Conservation (phyloP, 1,140 invertebrate genomes). For the Brachystomella parvula region DNA sequence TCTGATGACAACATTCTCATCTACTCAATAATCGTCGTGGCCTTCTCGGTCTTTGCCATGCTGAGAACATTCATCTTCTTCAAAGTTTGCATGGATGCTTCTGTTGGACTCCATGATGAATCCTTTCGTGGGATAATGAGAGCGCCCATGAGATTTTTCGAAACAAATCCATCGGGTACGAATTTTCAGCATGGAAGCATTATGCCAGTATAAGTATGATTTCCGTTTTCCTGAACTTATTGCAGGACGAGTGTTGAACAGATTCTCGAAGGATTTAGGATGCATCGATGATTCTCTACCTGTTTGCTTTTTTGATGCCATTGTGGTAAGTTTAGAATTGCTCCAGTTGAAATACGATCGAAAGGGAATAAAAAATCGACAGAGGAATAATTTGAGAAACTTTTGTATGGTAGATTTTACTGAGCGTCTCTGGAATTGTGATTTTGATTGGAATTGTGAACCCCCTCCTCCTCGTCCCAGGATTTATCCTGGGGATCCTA, state of each 20-base stretch:
- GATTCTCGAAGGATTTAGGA: slow-evolving; percentile 60
- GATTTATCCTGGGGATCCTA: slow-evolving; percentile 56
- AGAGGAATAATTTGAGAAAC: background rate
- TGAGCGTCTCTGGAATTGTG: slow-evolving; percentile 43
- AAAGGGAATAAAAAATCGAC: background rate
- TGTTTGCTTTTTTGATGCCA: slow-evolving; percentile 26
- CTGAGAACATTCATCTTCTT: slow-evolving; percentile 63
- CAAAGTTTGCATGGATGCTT: slow-evolving; percentile 70
- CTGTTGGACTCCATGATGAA: slow-evolving; percentile 65
- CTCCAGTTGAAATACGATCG: background rate
- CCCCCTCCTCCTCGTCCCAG: slow-evolving; percentile 63
- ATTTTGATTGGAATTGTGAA: slow-evolving; percentile 65
- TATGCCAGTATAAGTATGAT: background rate
- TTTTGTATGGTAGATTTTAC: slow-evolving; percentile 22
- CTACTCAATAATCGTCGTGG: slow-evolving; percentile 47
- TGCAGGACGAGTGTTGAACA: slow-evolving; percentile 59
- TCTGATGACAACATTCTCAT: slow-evolving; percentile 48
- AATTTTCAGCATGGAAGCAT: slow-evolving; percentile 27
- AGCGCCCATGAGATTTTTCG: slow-evolving; percentile 73
- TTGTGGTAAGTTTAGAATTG: slow-evolving; percentile 21
- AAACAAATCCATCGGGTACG: slow-evolving; percentile 65
- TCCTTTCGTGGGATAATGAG: slow-evolving; percentile 69
- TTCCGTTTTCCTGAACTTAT: background rate
- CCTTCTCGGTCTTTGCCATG: slow-evolving; percentile 41
- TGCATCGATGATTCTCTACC: slow-evolving; percentile 29